phyloP scores from a whole-genome alignment of 2,113 vertebrate genomes.

The Bucco capensis region DNA sequence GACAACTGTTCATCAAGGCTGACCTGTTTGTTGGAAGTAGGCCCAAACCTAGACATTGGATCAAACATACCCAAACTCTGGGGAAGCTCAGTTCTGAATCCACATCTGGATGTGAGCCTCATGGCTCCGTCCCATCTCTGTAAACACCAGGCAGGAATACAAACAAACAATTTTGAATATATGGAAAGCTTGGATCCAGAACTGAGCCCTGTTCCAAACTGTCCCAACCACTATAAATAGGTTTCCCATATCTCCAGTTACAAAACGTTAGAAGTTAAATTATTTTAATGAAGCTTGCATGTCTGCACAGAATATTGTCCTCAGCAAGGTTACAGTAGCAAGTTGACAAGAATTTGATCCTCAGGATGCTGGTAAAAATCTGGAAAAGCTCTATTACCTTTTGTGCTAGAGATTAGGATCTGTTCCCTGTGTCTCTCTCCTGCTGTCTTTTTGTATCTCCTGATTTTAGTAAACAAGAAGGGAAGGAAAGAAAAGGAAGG shows the following conservation, averaged over 20 bases:
- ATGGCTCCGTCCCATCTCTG: neutral
- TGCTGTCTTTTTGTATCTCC: constrained; percentile 7
- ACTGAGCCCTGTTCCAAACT: neutral
- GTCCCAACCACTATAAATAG: neutral
- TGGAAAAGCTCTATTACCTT: constrained; percentile 10
- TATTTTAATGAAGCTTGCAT: neutral
- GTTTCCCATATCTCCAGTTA: neutral
- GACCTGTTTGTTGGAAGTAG: neutral
- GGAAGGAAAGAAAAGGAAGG: constrained; percentile 53
- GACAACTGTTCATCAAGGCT: neutral
- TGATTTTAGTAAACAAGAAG: constrained; percentile 52
- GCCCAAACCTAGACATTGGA: neutral
- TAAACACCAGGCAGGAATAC: neutral
- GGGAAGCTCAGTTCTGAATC: neutral
- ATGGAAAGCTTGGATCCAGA: neutral
- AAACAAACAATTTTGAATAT: neutral
- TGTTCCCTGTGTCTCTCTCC: neutral
- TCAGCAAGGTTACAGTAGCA: neutral
- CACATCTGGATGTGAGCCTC: neutral
- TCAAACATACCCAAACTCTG: neutral
- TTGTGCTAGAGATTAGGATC: constrained; percentile 36
- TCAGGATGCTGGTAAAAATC: neutral
- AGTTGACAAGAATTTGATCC: neutral
- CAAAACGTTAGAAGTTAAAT: neutral
- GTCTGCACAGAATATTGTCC: neutral